Evolutionary conservation across 2,888 invertebrate species (phyloP).

Genomic region (Cataglyphis livida): DNA sequence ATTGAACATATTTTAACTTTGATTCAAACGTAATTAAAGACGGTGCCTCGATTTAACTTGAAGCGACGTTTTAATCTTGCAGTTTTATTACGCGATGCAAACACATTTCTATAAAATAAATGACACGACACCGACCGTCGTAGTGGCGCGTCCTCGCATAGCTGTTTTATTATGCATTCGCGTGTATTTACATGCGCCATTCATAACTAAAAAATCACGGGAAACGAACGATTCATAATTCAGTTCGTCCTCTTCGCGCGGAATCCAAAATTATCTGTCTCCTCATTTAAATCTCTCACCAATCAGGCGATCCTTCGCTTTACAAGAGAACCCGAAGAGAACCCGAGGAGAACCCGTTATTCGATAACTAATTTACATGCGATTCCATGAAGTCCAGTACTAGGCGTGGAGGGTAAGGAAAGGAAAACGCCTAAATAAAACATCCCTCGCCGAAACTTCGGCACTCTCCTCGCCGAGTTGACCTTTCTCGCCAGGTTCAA

Average conservation of each 20-base stretch:
- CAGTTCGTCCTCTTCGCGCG: constrained; percentile 4
- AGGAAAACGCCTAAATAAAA: constrained; percentile 67
- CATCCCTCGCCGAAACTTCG: constrained; percentile 60
- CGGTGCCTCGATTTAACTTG: constrained; percentile 29
- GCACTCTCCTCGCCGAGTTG: constrained; percentile 41
- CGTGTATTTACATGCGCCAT: constrained; percentile 48
- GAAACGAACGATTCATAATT: constrained; percentile 51
- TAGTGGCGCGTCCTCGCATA: not conserved
- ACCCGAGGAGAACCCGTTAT: constrained; percentile 1
- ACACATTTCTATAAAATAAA: constrained; percentile 54
- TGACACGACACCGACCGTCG: constrained; percentile 30
- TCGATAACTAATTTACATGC: constrained; percentile 67
- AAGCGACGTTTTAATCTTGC: constrained; percentile 49
- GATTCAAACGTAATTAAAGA: constrained; percentile 44
- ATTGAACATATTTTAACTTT: constrained; percentile 35
- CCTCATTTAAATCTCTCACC: constrained; percentile 29
- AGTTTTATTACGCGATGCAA: constrained; percentile 47
- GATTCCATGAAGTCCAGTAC: not conserved
- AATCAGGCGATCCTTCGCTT: constrained; percentile 22
- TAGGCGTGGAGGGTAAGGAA: constrained; percentile 23
- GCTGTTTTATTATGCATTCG: constrained; percentile 55
- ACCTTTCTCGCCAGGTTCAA: constrained; percentile 66
- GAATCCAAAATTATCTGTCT: constrained; percentile 24
- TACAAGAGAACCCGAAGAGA: constrained; percentile 1
- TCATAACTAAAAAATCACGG: constrained; percentile 51